Base-by-base conservation (phyloP, 1,140 invertebrate species). In the Parapsyche elsis region DNA sequence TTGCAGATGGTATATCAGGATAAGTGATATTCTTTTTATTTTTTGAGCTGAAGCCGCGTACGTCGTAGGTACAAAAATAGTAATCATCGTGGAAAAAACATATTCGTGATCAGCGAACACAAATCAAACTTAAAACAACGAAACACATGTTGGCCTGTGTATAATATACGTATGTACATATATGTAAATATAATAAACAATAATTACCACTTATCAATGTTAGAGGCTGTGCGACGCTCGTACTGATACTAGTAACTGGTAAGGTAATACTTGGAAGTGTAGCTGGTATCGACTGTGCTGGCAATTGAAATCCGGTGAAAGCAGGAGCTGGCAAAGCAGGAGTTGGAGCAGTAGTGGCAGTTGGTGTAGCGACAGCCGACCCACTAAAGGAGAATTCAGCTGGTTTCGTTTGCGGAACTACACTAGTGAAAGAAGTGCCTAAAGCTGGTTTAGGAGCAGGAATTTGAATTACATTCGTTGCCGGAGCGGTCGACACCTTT, bases 241-340 rank as follows among this genome's bases (percentile, higher is more conserved):
- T 26, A 10, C 12, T 4, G 24, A n/a, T 45, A 16, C 7, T 64
- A 26, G 16, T 5, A 19, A 24, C n/a, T 38, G 57, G 12, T 9
- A 57, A 26, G n/a, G 23, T 16, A 45, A 30, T 45, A 19, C 19
- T 16, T 59, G 14, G 9, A 19, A 12, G 24, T 30, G 53, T 9
- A 77, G 26, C 26, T 21, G 53, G 30, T 4, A n/a, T 1, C 23
- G 59, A 45, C 26, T 64, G 75, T 16, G 24, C 24, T 75, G 46
- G 49, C 21, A 75, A 45, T 21, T 73, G 73, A 75, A 61, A 77
- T 64, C 30, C 75, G 44, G 44, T 16, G 4, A 77, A 77, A 10
- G 5, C 49, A 59, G 53, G 19, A 16, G 70, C 12, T 46, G 71
- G 16, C 38, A 21, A 9, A 1, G 73, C 57, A 38, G 64, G 46